A percentile compares a stretch with the other conserved stretches of the same genome.
phyloP scores from a whole-genome alignment of 2,888 invertebrate genomes.

The Seira musarum region DNA sequence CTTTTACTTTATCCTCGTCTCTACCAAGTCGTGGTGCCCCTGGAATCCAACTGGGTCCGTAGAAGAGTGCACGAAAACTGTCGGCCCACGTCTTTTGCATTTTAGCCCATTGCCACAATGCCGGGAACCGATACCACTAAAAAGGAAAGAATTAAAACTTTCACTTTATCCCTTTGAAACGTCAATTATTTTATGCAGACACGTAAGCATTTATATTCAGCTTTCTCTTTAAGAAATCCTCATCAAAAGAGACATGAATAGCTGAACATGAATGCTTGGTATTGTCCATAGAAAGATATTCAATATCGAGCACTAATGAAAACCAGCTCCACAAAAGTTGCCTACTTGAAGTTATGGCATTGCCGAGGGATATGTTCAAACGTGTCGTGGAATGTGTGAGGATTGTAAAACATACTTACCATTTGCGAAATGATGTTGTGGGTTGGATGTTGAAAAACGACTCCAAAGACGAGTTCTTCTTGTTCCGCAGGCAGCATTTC shows the following conservation, averaged over 20 bases:
- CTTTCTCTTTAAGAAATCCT: too few relatives aligned
- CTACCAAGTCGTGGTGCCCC: slow-evolving; percentile 84
- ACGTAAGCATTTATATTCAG: too few relatives aligned
- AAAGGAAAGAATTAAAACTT: slow-evolving; percentile 22
- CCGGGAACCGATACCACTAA: slow-evolving; percentile 65
- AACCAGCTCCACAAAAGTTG: too few relatives aligned
- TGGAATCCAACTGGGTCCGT: slow-evolving; percentile 92
- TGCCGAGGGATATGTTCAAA: neutral
- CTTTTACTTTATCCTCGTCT: slow-evolving; percentile 83
- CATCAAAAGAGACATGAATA: too few relatives aligned
- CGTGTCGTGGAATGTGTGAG: neutral
- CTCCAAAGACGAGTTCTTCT: slow-evolving; percentile 86
- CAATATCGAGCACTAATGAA: too few relatives aligned
- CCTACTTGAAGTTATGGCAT: too few relatives aligned
- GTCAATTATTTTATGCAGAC: too few relatives aligned
- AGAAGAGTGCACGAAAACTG: slow-evolving; percentile 82
- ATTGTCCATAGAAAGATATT: too few relatives aligned
- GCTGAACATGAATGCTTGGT: too few relatives aligned
- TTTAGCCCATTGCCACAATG: slow-evolving; percentile 75
- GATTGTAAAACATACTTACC: slow-evolving; percentile 74
- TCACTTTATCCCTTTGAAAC: slow-evolving; percentile 11
- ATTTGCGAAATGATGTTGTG: slow-evolving; percentile 86
- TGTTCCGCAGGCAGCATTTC: slow-evolving; percentile 80
- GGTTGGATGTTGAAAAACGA: slow-evolving; percentile 85
- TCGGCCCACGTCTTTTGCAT: slow-evolving; percentile 77